These are phyloP conservation scores for Dicaeum eximium DNA, from an alignment of 2,113 vertebrate genomes.

Conservation along the genomic window DNA sequence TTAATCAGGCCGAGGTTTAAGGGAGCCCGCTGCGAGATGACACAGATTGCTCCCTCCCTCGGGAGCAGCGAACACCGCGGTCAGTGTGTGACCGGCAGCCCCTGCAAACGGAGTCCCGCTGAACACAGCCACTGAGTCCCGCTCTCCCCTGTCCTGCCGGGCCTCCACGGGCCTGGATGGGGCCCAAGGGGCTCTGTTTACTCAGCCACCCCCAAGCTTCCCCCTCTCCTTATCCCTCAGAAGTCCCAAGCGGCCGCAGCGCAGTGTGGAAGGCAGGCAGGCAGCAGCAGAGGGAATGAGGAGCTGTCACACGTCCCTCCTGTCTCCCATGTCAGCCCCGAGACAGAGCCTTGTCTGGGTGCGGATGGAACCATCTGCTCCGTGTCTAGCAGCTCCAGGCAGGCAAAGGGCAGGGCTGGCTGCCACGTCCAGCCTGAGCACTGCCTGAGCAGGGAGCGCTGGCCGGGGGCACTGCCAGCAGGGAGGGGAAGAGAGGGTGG, in stretches of 20 bases:
- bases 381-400: not conserved
- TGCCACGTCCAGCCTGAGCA: not conserved
- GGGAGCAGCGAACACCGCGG: not conserved
- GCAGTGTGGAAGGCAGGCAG: rapidly evolving
- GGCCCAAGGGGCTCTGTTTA: not conserved
- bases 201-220: not conserved
- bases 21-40: conserved; percentile 45
- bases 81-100: not conserved
- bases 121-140: not conserved
- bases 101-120: not conserved
- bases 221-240: not conserved
- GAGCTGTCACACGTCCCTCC: not conserved
- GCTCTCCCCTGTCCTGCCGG: not conserved
- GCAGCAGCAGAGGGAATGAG: not conserved
- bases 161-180: not conserved
- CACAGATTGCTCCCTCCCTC: conserved; percentile 39
- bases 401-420: not conserved
- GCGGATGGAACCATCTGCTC: conserved; percentile 40
- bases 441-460: not conserved
- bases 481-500: not conserved
- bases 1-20: conserved; percentile 51
- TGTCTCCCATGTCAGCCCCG: not conserved
- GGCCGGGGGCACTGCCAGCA: not conserved
- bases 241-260: not conserved
- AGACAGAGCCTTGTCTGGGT: not conserved